Base-by-base conservation (phyloP, 2,888 invertebrate species). In the Myathropa florea region DNA sequence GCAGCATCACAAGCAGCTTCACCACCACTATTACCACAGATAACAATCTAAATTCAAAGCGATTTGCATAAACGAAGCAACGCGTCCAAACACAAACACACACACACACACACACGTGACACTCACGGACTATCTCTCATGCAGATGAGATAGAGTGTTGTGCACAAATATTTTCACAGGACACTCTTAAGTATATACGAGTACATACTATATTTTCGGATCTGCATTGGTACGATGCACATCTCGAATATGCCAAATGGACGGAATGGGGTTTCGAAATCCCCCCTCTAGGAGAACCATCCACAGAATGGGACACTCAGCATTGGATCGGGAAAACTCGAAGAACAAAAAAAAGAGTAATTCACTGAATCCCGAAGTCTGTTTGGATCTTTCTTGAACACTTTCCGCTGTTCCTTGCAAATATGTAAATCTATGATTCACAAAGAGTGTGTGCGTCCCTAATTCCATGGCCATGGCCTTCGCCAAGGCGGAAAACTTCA, bases 1-100 rank as follows among this genome's bases (percentile, higher is more conserved):
- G 61, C 36, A 26, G 26, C 65, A 61, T 14, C 65, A 64, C 33
- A 64, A 61, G 23, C 57, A 59, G 30, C n/a, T 28, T 10, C 55
- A 59, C n/a, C 60, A 39, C 12, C 57, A 55, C 30, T 30, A 71
- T 46, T 46, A 46, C 46, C 46, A 30, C 65, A 65, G 82, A 85
- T 82, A 70, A 68, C 64, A 82, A 85, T 85, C 85, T 85, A 82
- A 85, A 85, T 85, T 82, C 82, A 85, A 73, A 77, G 82, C 85
- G 85, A 85, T 85, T 85, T 85, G 85, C 85, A 85, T 85, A 82
- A 85, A 85, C 68, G 85, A 77, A 77, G 77, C 76, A 82, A 77
- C 75, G 75, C 64, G 36, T 64, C 61, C 28, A 61, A 24, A 70
- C n/a, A 67, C 67, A 68, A 24, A 72, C 18, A 61, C 46, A 36